Base-by-base conservation (phyloP, 2,888 invertebrate species). In the Brenthis ino region DNA sequence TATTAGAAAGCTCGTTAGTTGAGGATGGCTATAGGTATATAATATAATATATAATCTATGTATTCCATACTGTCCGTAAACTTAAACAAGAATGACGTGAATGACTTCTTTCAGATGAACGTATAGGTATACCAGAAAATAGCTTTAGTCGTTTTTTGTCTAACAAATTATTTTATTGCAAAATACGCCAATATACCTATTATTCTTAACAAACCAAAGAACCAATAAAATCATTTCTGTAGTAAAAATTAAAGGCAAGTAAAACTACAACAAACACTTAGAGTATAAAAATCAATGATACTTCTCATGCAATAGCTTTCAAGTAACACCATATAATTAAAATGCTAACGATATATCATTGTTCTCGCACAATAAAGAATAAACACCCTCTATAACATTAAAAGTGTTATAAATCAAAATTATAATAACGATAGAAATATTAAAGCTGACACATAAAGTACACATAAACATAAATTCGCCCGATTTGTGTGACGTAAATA, bases 401-500 rank as follows among this genome's bases (percentile, higher is more conserved):
- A 70, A 65, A 70, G 61, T 68, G 55, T 66, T 55, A 74, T 77
- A 78, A 77, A 77, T 76, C 75, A 75, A 69, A 70, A 68, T 75
- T 75, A 76, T 74, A 73, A 67, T 67, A 68, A 66, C 64, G 67
- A 66, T 70, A 70, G 70, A 70, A 72, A 66, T 73, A 73, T 73
- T 72, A 72, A 73, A 72, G 50, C 70, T 67, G 73, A 73, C 73
- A 66, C 51, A 68, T 65, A 69, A 69, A 69, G 69, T 65, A 68
- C 60, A 67, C 70, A 72, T 65, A 72, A 72, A 79, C 78, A 85
- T 85, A 85, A 83, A 86, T 85, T 78, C 78, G 74, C 56, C 70
- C 77, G 79, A 86, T 86, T 86, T 82, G 69, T 74, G 68, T 74
- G 78, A 78, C 80, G 80, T 85, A 85, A 86, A 85, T 86, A 83